Conservation (phyloP, 2,888 invertebrate species). For the Dermolepida albohirtum region DNA sequence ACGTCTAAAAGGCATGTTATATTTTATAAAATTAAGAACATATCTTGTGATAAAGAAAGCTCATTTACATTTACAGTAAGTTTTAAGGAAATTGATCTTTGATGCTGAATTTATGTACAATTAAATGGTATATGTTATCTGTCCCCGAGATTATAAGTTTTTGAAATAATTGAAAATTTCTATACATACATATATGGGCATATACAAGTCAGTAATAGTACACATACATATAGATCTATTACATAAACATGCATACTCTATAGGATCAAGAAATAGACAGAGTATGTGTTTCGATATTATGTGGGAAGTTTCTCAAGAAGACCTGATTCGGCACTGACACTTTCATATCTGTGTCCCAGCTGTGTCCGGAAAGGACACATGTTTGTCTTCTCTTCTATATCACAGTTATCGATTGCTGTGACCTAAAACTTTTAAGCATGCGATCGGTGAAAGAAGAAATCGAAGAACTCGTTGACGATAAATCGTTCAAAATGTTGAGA, state of each 20-base stretch:
- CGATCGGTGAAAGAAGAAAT: slow-evolving; percentile 8
- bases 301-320: slow-evolving; percentile 7
- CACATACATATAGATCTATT: slow-evolving; percentile 18
- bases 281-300: slow-evolving; percentile 30
- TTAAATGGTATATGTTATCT: slow-evolving; percentile 9
- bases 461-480: slow-evolving; percentile 17
- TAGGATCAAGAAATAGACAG: slow-evolving; percentile 34
- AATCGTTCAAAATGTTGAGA: slow-evolving; percentile 21
- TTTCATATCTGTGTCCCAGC: slow-evolving; percentile 27
- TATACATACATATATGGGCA: slow-evolving; percentile 6
- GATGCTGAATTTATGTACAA: no score
- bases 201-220: slow-evolving; percentile 5
- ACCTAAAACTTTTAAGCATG: slow-evolving; percentile 24
- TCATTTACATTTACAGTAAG: no score
- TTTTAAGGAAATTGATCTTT: no score
- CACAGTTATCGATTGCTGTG: slow-evolving; percentile 9
- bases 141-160: slow-evolving; percentile 12
- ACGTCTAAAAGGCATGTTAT: no score
- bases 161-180: slow-evolving; percentile 6
- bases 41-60: no score
- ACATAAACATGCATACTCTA: slow-evolving; percentile 35
- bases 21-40: no score
- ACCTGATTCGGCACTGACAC: slow-evolving; percentile 5
- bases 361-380: slow-evolving; percentile 11
- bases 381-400: slow-evolving; percentile 12